Evolutionary conservation across 2,113 vertebrate genomes (phyloP), one percentile per base, ranked within the genome.

Genomic region (Thymallus thymallus): DNA sequence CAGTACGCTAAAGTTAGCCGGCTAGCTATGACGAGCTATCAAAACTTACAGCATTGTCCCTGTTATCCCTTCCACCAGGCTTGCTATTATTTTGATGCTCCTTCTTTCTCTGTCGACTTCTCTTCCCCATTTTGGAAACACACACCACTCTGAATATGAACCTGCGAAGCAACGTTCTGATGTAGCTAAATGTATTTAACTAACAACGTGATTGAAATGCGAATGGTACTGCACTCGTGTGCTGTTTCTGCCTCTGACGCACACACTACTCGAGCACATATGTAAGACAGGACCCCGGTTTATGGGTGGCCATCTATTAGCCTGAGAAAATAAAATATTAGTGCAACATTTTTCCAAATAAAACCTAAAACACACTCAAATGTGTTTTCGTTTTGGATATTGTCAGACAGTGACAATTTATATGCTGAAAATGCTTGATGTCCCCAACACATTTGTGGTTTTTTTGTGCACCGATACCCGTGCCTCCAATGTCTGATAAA

Each of bases 1-100:
- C 60, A 64, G 14, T 12, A 64, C 14, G 45, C 66, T 55, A 67
- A 51, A 48, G 26, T 22, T 73, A 56, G 51, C 35, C 23, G 23
- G 58, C 1, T n/a, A 12, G 1, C 12, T 7, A 67, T 6, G 16
- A 65, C 60, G 69, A 71, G 20, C 10, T 3, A 30, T 7, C 5
- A 41, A 14, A 16, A 87, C 93, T 91, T 82, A 94, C 93, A 69
- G 92, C 88, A 81, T 87, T 88, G 81, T 94, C 92, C 86, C 92
- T 87, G 87, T 41, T 68, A 70, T 92, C 90, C 61, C 90, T 88
- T 62, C 84, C 87, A 13, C 76, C 56, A 4, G 67, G 30, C 61
- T 78, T 80, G 41, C 82, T 74, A 67, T 85, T 77, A 61, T 81
- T 75, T 58, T 88, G 87, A 68, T 75, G 83, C 26, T 83, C 87